Conservation (phyloP, 2,888 invertebrate species). For the Venusia cambrica region DNA sequence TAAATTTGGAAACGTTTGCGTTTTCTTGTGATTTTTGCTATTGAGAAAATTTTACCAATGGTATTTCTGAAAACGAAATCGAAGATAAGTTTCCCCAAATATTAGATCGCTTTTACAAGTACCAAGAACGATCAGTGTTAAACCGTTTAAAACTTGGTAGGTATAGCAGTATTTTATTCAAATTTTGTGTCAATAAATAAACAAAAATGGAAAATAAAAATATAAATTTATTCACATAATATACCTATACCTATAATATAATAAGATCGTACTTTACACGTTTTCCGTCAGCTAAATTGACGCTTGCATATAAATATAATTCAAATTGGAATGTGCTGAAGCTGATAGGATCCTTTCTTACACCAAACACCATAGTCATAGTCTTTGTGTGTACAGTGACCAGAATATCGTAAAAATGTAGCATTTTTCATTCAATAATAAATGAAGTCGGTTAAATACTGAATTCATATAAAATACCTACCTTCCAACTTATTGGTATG, state of each 20-base stretch:
- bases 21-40: constrained; percentile 1
- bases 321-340: constrained; percentile 69
- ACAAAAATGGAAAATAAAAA: constrained; percentile 13
- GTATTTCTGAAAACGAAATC: no score
- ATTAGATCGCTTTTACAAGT: no score
- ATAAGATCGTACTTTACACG: constrained; percentile 39
- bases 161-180: no score
- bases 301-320: constrained; percentile 76
- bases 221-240: constrained; percentile 17
- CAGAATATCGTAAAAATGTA: constrained; percentile 11
- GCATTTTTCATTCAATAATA: background rate
- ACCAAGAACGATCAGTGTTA: no score
- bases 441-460: no score
- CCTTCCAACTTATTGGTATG: no score
- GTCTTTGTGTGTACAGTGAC: constrained; percentile 16
- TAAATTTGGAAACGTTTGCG: no score
- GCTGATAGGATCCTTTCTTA: constrained; percentile 76
- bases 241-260: constrained; percentile 8
- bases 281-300: constrained; percentile 72
- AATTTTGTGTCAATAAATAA: no score
- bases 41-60: no score
- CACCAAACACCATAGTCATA: constrained; percentile 65
- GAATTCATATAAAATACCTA: no score
- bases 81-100: no score
- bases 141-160: no score